These are phyloP conservation scores for Hesperia comma DNA, from an alignment of 2,888 invertebrate species.

Conservation along the genomic window DNA sequence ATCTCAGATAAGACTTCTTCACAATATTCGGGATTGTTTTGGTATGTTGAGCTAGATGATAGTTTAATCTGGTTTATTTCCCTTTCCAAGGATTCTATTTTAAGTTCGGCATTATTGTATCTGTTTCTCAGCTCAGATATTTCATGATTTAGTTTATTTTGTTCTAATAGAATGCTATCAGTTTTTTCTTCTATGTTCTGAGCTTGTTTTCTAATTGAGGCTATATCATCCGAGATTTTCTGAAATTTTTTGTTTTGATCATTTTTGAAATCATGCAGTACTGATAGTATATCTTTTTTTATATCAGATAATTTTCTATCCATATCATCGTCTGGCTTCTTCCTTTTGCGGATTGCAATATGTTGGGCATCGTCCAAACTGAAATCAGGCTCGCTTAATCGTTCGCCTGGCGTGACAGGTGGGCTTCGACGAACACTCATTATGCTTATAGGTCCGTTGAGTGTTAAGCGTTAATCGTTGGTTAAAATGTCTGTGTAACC, in stretches of 20 bases:
- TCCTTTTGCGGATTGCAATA: not conserved
- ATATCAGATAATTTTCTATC: not conserved
- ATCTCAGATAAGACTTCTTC: constrained; percentile 9
- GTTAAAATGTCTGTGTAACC: no score
- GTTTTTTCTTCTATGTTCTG: constrained; percentile 7
- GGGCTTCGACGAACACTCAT: no score
- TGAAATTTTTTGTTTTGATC: not conserved
- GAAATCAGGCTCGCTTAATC: no score
- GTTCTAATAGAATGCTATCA: constrained; percentile 7
- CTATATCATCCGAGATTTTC: constrained; percentile 11
- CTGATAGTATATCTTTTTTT: not conserved
- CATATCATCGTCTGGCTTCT: constrained; percentile 3
- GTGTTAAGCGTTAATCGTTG: no score
- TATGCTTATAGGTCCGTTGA: no score
- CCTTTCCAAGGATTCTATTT: not conserved
- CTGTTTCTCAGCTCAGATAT: constrained; percentile 7
- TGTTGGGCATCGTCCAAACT: no score
- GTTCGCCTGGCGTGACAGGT: no score
- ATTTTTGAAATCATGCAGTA: not conserved
- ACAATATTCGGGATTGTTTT: not conserved
- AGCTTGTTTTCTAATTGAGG: constrained; percentile 11
- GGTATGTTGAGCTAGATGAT: not conserved
- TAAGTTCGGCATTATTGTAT: constrained; percentile 1
- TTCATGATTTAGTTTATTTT: constrained; percentile 14
- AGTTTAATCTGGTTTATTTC: not conserved